phyloP scores from a whole-genome alignment of 2,888 invertebrate species.

The Ceratothoa steindachneri region DNA sequence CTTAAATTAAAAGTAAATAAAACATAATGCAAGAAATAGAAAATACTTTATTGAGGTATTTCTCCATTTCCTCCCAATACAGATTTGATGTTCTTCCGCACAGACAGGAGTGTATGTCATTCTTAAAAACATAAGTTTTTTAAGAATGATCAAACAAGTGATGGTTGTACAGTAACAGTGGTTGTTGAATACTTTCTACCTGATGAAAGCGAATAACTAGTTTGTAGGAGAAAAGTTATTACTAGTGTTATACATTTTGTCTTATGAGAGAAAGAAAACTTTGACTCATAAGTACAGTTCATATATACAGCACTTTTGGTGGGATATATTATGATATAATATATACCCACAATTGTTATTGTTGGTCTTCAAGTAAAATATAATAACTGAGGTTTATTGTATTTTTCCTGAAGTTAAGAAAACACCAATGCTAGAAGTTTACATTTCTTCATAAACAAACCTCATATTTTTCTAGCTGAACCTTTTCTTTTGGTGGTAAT shows the following conservation, averaged over 20 bases:
- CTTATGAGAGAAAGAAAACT: not conserved
- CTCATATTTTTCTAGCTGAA: constrained; percentile 1
- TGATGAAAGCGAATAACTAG: not conserved
- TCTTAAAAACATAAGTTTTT: not conserved
- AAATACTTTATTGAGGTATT: not conserved
- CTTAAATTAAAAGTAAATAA: not conserved
- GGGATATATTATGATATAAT: not conserved
- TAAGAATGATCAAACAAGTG: not conserved
- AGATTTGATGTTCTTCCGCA: too few species aligned
- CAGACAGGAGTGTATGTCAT: not conserved
- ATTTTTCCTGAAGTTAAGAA: constrained; percentile 7
- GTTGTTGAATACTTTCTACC: not conserved
- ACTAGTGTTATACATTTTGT: not conserved
- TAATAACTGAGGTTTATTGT: not conserved
- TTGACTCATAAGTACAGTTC: not conserved
- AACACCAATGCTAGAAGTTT: not conserved
- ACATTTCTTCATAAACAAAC: not conserved
- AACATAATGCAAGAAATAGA: not conserved
- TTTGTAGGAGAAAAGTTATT: not conserved
- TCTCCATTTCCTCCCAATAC: not conserved
- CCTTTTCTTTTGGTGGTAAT: not conserved
- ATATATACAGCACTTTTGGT: not conserved
- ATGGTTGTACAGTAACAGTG: not conserved
- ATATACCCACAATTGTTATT: not conserved
- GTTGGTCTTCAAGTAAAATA: constrained; percentile 9